These are phyloP conservation scores for Grammomys dolichurus DNA, from an alignment of 2,113 vertebrate genomes.

Conservation along the genomic window DNA sequence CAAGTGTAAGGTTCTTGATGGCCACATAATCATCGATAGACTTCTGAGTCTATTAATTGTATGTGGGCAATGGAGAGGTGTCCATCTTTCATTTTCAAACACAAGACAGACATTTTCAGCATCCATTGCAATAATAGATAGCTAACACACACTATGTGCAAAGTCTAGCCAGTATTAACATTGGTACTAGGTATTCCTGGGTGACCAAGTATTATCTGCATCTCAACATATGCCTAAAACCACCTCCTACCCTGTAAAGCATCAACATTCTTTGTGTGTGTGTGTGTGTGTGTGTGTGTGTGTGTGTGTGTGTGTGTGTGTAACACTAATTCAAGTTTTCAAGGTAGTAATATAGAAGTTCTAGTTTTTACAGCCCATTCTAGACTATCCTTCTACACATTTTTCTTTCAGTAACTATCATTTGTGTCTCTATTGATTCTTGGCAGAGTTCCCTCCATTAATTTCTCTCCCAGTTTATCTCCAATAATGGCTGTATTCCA, in stretches of 20 bases:
- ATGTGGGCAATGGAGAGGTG: not conserved
- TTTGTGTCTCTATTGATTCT: not conserved
- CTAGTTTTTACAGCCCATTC: not conserved
- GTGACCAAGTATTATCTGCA: not conserved
- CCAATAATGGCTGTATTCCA: not conserved
- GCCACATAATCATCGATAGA: not conserved
- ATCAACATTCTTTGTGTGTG: not conserved
- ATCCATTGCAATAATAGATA: not conserved
- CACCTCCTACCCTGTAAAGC: not conserved
- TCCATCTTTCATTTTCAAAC: not conserved
- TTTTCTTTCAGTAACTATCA: not conserved
- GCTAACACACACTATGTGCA: not conserved
- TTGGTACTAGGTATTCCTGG: not conserved
- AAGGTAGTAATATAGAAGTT: not conserved
- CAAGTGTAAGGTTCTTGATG: no score
- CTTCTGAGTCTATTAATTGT: not conserved
- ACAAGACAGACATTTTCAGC: not conserved
- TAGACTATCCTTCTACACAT: not conserved
- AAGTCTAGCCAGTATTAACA: not conserved
- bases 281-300: no score
- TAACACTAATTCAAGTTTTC: not conserved
- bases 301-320: no score
- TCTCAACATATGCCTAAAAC: rapidly evolving
- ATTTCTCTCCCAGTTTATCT: not conserved
- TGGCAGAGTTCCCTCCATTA: not conserved